These are phyloP conservation scores for Nineta flava DNA, from an alignment of 2,888 invertebrate genomes.

Conservation along the genomic window DNA sequence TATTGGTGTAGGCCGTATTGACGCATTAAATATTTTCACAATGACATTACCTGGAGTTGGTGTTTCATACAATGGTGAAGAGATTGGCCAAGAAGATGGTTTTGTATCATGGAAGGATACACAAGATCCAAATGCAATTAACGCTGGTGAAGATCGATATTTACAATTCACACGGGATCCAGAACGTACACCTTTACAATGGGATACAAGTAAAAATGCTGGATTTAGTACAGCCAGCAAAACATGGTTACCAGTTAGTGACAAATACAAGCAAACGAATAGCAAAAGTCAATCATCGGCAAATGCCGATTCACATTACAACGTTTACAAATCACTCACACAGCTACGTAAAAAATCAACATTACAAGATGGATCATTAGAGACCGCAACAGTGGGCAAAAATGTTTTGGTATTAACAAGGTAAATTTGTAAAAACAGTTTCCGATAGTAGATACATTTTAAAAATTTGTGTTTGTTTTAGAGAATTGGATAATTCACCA, in stretches of 20 bases:
- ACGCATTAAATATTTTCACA: slow-evolving; percentile 71
- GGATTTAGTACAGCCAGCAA: slow-evolving; percentile 28
- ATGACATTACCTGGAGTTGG: slow-evolving; percentile 71
- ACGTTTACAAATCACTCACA: slow-evolving; percentile 41
- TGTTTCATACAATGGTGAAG: slow-evolving; percentile 77
- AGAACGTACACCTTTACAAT: slow-evolving; percentile 67
- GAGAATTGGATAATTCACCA: slow-evolving; percentile 19
- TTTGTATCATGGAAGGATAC: slow-evolving; percentile 31
- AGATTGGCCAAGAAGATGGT: slow-evolving; percentile 53
- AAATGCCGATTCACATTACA: slow-evolving; percentile 36
- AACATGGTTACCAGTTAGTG: slow-evolving; percentile 56
- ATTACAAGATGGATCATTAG: slow-evolving; percentile 35
- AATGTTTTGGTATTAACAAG: background rate
- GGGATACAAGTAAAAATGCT: slow-evolving; percentile 43
- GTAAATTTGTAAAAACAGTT: background rate
- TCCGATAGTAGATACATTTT: background rate
- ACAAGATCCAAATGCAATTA: slow-evolving; percentile 38
- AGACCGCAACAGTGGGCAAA: slow-evolving; percentile 27
- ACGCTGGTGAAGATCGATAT: slow-evolving; percentile 39
- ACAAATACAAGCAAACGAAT: slow-evolving; percentile 40
- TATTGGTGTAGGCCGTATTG: slow-evolving; percentile 48
- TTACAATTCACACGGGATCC: slow-evolving; percentile 50
- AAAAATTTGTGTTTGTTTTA: background rate
- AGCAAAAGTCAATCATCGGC: slow-evolving; percentile 31
- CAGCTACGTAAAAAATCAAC: slow-evolving; percentile 33